These are phyloP conservation scores for Drosophila histrio DNA, from an alignment of 2,888 invertebrate species.

Conservation along the genomic window DNA sequence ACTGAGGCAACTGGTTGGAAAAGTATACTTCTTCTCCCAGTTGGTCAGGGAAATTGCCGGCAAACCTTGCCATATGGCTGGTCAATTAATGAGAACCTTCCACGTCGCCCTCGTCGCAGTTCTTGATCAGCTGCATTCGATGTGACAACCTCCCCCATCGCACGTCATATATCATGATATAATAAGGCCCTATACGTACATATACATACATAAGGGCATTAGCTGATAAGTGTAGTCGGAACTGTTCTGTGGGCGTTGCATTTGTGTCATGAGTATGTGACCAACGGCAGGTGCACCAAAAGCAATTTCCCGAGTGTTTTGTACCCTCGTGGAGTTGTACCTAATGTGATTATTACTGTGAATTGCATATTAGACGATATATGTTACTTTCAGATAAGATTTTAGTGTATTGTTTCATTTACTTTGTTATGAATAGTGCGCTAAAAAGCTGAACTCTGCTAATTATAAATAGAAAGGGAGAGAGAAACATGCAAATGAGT, in stretches of 20 bases:
- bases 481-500: background rate
- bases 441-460: background rate
- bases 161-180: conserved; percentile 54
- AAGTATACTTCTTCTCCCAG: conserved; percentile 15
- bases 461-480: background rate
- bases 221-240: conserved; percentile 35
- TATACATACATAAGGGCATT: conserved; percentile 28
- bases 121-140: conserved; percentile 36
- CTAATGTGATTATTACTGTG: conserved; percentile 17
- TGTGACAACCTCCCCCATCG: conserved; percentile 34
- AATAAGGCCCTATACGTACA: conserved; percentile 22
- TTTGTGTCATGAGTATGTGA: conserved; percentile 46
- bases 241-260: conserved; percentile 24
- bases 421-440: background rate
- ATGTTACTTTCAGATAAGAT: conserved; percentile 11
- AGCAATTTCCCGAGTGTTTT: conserved; percentile 3
- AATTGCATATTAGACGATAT: conserved; percentile 2
- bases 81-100: conserved; percentile 2
- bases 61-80: conserved; percentile 16
- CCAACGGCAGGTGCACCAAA: conserved; percentile 53
- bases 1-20: conserved; percentile 45
- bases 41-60: conserved; percentile 15
- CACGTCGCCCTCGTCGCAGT: background rate
- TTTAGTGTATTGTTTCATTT: background rate
- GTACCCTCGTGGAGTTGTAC: background rate